Base-by-base conservation (phyloP, 1,140 invertebrate genomes). In the Homarus americanus region DNA sequence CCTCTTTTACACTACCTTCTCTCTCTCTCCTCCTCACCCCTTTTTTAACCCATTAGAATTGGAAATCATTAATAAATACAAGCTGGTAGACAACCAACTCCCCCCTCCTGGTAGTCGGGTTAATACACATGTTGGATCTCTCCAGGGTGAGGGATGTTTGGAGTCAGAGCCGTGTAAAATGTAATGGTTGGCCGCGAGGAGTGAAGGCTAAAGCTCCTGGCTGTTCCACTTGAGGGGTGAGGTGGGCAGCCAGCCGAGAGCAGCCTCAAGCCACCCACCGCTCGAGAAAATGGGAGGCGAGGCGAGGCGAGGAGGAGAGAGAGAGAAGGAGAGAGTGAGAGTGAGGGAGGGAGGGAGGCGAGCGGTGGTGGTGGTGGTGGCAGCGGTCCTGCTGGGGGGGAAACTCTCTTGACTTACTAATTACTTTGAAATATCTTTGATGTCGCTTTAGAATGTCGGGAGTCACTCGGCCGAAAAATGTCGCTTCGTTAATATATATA, bases 371-470 rank as follows among this genome's bases (percentile, higher is more conserved):
- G 41, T 24, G 40, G 69, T 10, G 38, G 12, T 34, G 41, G 69
- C 12, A 12, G n/a, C 34, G 63, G 15, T 40, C 1, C 40, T 9
- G 66, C 9, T 3, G 53, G 53, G 40, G 20, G 49, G 34, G 63
- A 36, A 34, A 41, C 82, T 41, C 82, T 72, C 82, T 69, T 49
- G 82, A 84, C 82, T 78, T 76, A 87, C 75, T 87, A 87, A 87
- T 87, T 78, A 87, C 85, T 87, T 87, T 87, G 75, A 87, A 87
- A 87, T 87, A 78, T 78, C 85, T 87, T 87, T 87, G 85, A 87
- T 76, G 85, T 87, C 75, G 75, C 73, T 79, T 44, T 87, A 78
- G 85, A 87, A 87, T 78, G 85, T 87, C 75, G 53, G 32, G 20
- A 76, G 49, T 40, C 49, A 79, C 40, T 79, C 73, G 36, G 12